Evolutionary conservation across 2,113 vertebrate genomes (phyloP), one percentile per base, ranked within the genome.

Genomic region (Cryptotis parvus): DNA sequence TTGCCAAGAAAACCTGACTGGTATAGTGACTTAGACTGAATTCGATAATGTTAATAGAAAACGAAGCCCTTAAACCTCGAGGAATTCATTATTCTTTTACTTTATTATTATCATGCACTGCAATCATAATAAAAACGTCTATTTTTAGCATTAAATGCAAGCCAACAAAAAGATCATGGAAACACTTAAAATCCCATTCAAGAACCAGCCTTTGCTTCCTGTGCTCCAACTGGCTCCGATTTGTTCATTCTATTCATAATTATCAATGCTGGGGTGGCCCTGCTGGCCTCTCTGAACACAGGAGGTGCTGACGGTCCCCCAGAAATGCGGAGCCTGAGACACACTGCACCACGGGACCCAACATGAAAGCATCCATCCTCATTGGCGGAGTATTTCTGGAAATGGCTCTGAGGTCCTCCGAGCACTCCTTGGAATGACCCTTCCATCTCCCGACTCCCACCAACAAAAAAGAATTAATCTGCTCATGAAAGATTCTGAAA

Each of bases 41-140:
- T 84, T 55, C 68, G 70, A 72, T 75, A 94, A 45, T 29, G 24
- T 80, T 72, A 92, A 41, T 66, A 43, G 10, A 39, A 73, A 93
- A 37, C 11, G 85, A 94, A 84, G 14, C 7, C 15, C 26, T 81
- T 35, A 70, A 83, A 87, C 31, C 39, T 55, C 31, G 18, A 80
- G 49, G 70, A 37, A 39, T 22, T 76, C 45, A 33, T 35, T 55
- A 72, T 73, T 45, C 37, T 80, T 93, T 94, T 22, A 45, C 85
- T 83, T 86, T 75, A 45, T 6, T 70, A 83, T 89, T 84, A 41
- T 58, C 24, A 58, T 58, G 55, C 18, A 58, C 55, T 49, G 14
- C 45, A 49, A 14, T 49, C 45, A 86, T 90, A 94, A 80, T 72
- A 72, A 37, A 76, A 61, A 49, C 84, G 89, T 27, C 72, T 31